Percentiles rank a stretch among this genome's conserved stretches.
phyloP scores from a whole-genome alignment of 2,888 invertebrate species.

The Caenorhabditis japonica region DNA sequence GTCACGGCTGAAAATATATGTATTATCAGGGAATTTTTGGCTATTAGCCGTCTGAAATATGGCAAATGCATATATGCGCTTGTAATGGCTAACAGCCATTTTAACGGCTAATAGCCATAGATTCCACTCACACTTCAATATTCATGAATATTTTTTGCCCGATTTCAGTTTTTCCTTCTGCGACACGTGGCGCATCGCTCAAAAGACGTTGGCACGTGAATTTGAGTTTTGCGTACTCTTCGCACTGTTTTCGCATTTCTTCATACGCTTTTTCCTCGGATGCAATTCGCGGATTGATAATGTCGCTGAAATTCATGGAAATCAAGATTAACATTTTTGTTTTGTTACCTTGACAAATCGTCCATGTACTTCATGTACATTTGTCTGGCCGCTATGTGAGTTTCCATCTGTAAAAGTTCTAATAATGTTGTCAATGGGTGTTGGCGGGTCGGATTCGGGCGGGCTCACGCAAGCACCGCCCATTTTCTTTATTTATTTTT shows the following conservation, averaged over 20 bases:
- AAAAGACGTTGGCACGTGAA: constrained; percentile 36
- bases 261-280: constrained; percentile 17
- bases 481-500: no score
- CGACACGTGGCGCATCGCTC: neutral
- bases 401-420: constrained; percentile 16
- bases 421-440: neutral
- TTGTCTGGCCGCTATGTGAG: neutral
- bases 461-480: no score
- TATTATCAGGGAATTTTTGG: neutral
- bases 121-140: constrained; percentile 51
- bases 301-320: constrained; percentile 9
- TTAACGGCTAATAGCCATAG: neutral
- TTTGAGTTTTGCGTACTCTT: constrained; percentile 39
- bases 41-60: neutral
- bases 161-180: constrained; percentile 49
- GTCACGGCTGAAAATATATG: constrained; percentile 44
- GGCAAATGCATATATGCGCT: neutral
- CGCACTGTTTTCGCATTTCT: constrained; percentile 33
- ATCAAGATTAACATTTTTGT: neutral
- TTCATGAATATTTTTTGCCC: constrained; percentile 55
- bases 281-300: constrained; percentile 13
- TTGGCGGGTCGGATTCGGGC: no score
- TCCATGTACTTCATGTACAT: constrained; percentile 25
- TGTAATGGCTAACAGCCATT: neutral
- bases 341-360: constrained; percentile 12